Evolutionary conservation across 2,797 vertebrate genomes (phyloP).

Genomic region (Lagorchestes hirsutus): DNA sequence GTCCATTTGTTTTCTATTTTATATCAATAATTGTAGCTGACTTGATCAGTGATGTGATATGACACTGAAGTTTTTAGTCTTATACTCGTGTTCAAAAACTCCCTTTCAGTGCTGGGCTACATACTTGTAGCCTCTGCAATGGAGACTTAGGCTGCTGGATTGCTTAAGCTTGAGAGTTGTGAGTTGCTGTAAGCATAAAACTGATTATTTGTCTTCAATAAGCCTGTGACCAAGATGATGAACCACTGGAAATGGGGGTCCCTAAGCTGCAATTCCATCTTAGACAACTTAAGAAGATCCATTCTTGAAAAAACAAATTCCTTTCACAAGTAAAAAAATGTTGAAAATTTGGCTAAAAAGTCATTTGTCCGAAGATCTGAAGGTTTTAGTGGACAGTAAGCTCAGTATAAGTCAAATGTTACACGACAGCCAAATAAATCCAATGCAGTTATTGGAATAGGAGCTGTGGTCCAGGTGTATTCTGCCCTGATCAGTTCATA

Average conservation of each 20-base stretch:
- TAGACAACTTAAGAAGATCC: not conserved
- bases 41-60: not conserved
- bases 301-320: not conserved
- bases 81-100: not conserved
- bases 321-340: not conserved
- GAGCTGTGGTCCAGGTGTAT: not conserved
- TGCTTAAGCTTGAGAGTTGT: not conserved
- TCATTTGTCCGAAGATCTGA: not conserved
- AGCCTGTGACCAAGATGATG: not conserved
- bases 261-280: not conserved
- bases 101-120: not conserved
- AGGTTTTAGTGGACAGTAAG: not conserved
- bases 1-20: not conserved
- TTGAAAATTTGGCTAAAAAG: not conserved
- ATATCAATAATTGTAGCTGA: not conserved
- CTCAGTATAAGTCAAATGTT: not conserved
- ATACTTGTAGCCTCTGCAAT: not conserved
- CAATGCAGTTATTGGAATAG: not conserved
- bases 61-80: not conserved
- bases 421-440: not conserved
- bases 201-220: not conserved
- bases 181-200: not conserved
- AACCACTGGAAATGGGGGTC: not conserved
- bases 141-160: not conserved
- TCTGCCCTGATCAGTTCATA: not conserved